A percentile compares a stretch with the other conserved stretches of the same genome.
These are phyloP conservation scores for Tricholaema leucomelas DNA, from an alignment of 2,113 vertebrate genomes.

Conservation along the genomic window DNA sequence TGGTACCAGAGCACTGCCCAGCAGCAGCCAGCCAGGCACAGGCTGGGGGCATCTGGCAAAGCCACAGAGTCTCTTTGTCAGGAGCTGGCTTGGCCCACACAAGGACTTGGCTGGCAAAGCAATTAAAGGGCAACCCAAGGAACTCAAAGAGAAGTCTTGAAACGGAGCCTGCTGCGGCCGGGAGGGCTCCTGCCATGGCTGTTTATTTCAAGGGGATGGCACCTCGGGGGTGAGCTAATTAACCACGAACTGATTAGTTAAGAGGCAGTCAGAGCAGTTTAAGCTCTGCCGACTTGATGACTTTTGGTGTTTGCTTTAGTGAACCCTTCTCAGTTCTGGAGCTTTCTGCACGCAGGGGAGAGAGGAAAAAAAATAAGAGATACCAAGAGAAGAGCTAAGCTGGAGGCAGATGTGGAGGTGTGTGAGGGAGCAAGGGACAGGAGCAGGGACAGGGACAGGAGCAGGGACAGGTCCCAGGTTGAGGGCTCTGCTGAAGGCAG, in stretches of 20 bases:
- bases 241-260: slow-evolving; percentile 68
- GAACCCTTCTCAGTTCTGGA: not conserved
- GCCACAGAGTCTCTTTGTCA: not conserved
- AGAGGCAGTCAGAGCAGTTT: slow-evolving; percentile 64
- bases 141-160: slow-evolving; percentile 65
- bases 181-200: slow-evolving; percentile 66
- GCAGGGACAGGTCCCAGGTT: not conserved
- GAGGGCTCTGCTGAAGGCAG: not conserved
- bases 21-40: not conserved
- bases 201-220: slow-evolving; percentile 67
- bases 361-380: not conserved
- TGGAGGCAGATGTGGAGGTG: rapidly evolving
- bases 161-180: slow-evolving; percentile 34
- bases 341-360: not conserved
- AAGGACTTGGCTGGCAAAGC: slow-evolving; percentile 7
- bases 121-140: slow-evolving; percentile 50
- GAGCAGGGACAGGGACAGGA: not conserved
- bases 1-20: not conserved
- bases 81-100: slow-evolving; percentile 41
- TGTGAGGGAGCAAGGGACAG: not conserved
- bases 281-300: slow-evolving; percentile 51
- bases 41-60: not conserved
- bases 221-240: slow-evolving; percentile 66
- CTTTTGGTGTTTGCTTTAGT: slow-evolving; percentile 49
- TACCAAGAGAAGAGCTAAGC: not conserved